Base-by-base conservation (phyloP, 2,113 vertebrate species). In the Cheirogaleus medius region DNA sequence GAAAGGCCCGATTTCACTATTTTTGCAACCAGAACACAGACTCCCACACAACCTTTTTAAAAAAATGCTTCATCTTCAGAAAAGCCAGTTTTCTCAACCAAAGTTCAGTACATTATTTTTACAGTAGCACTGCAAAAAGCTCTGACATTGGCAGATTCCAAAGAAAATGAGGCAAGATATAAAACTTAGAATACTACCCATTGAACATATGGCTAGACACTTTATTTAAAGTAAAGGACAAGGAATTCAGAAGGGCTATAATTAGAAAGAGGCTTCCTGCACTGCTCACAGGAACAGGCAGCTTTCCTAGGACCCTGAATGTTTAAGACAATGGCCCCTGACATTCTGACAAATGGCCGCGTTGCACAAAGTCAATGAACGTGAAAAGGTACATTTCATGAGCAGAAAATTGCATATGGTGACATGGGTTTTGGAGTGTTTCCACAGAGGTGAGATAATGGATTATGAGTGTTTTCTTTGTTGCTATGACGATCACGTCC, bases 201-300 rank as follows among this genome's bases (percentile, higher is more conserved):
- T 84, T 66, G 94, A 96, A 87, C 92, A 98, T 95, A 96, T 95
- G 92, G 97, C 84, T 71, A 93, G 80, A 92, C 71, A 15, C 81
- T 97, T 98, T 96, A 98, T 95, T 97, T 98, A 96, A 97, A 94
- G 96, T 64, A 73, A 96, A 97, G 52, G 80, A 93, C 90, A 88
- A 93, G 86, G 52, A 96, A 95, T 96, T 94, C 96, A 90, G 80
- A 95, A 92, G 47, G 18, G 8, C 69, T 97, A 69, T 87, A 90
- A 97, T 97, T 97, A 95, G 92, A 95, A 93, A 80, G 37, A 60
- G 74, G 63, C 54, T 96, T 85, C 60, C 69, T 20, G 49, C 84
- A 71, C 56, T 69, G 66, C 32, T 94, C 94, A 80, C 25, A 92
- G 64, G 69, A 96, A 94, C 23, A 86, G 95, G 83, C 12, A 60